Conservation (phyloP, 2,888 invertebrate genomes). For the Beris chalybata region DNA sequence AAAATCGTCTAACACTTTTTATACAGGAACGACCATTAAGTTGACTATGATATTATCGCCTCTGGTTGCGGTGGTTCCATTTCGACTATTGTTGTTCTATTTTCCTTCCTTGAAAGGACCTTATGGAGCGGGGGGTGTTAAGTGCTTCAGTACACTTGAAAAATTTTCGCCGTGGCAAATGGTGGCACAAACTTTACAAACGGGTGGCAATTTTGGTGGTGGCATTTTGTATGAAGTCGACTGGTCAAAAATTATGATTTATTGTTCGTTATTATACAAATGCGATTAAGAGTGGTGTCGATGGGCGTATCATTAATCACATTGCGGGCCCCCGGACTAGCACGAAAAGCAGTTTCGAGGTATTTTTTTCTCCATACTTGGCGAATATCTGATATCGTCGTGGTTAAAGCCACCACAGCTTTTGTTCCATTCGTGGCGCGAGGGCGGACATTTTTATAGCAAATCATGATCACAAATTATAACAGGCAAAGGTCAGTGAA, state of each 20-base stretch:
- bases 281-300: constrained; percentile 38
- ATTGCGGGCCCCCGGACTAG: constrained; percentile 1
- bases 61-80: too few species aligned
- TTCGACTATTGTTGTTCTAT: too few species aligned
- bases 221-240: constrained; percentile 23
- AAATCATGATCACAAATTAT: constrained; percentile 15
- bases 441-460: constrained; percentile 8
- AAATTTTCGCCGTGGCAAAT: too few species aligned
- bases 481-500: constrained; percentile 13
- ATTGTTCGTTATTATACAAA: constrained; percentile 36
- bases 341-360: constrained; percentile 22
- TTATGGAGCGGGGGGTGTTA: too few species aligned
- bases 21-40: too few species aligned
- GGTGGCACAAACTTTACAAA: too few species aligned
- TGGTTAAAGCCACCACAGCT: constrained; percentile 3
- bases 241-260: constrained; percentile 36
- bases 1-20: too few species aligned
- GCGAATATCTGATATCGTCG: constrained; percentile 14
- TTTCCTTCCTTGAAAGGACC: too few species aligned
- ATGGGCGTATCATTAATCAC: constrained; percentile 37
- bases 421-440: constrained; percentile 1
- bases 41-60: too few species aligned
- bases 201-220: not conserved
- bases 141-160: too few species aligned
- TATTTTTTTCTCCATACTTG: constrained; percentile 3